A percentile compares a stretch with the other conserved stretches of the same genome.
phyloP scores from a whole-genome alignment of 2,888 invertebrate species.

The Trichacis sp. region DNA sequence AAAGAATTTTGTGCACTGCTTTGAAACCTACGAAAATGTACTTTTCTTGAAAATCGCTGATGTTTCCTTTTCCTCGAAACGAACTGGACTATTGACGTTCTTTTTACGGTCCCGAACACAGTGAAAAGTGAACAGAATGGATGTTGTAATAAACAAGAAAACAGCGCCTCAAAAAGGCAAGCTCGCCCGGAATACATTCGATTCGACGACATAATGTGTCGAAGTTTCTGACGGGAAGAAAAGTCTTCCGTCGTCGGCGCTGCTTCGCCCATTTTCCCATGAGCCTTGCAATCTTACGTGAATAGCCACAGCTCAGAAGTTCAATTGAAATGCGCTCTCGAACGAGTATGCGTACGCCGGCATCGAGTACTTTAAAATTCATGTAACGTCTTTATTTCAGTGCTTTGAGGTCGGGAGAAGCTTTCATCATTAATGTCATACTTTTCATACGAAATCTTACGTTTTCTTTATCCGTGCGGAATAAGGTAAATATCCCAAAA shows the following conservation, averaged over 20 bases:
- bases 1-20: neutral
- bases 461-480: too few species aligned
- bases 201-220: conserved; percentile 5
- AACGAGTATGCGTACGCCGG: too few species aligned
- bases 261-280: conserved; percentile 1
- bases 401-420: neutral
- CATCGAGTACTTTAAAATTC: neutral
- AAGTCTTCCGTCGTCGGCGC: neutral
- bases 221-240: conserved; percentile 1
- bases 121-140: neutral
- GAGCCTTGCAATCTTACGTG: neutral
- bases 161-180: neutral
- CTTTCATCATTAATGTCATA: too few species aligned
- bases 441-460: too few species aligned
- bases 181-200: neutral
- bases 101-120: neutral
- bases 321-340: neutral
- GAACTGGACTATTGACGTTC: neutral
- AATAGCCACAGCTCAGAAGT: conserved; percentile 1
- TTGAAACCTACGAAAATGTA: neutral
- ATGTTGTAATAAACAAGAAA: neutral
- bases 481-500: too few species aligned
- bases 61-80: neutral
- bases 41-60: neutral
- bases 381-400: neutral